These are phyloP conservation scores for Poecilobothrus nobilitatus DNA, from an alignment of 2,888 invertebrate species.

Conservation along the genomic window DNA sequence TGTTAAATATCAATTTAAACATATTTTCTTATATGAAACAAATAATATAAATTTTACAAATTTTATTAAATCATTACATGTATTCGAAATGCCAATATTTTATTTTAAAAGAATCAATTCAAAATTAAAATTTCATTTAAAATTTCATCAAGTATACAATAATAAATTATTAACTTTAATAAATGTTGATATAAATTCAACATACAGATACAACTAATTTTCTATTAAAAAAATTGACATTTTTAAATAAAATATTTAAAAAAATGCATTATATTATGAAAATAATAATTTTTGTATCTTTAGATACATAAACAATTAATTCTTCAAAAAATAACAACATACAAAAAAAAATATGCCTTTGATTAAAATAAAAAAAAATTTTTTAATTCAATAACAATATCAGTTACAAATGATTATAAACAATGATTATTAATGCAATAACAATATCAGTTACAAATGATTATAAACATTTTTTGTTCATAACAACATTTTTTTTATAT, in stretches of 20 bases:
- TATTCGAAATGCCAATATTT: neutral
- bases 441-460: neutral
- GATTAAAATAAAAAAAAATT: neutral
- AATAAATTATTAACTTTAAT: neutral
- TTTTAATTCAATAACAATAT: too few relatives aligned
- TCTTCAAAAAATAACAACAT: too few relatives aligned
- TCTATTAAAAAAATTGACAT: neutral
- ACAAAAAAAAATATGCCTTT: too few relatives aligned
- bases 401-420: neutral
- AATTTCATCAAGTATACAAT: neutral
- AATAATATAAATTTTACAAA: neutral
- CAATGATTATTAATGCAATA: neutral
- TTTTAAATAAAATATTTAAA: neutral
- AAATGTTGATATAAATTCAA: neutral
- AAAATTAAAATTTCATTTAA: neutral
- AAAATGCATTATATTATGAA: neutral
- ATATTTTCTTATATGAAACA: neutral
- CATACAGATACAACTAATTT: too few relatives aligned
- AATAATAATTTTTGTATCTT: neutral
- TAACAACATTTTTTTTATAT: neutral
- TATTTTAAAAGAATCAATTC: neutral
- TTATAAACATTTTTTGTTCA: neutral
- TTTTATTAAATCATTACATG: neutral
- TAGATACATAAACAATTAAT: neutral
- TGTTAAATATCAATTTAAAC: neutral